Evolutionary conservation across 1,140 invertebrate species (phyloP), one percentile per base, ranked within the genome.

Genomic region (Prorops nasuta): DNA sequence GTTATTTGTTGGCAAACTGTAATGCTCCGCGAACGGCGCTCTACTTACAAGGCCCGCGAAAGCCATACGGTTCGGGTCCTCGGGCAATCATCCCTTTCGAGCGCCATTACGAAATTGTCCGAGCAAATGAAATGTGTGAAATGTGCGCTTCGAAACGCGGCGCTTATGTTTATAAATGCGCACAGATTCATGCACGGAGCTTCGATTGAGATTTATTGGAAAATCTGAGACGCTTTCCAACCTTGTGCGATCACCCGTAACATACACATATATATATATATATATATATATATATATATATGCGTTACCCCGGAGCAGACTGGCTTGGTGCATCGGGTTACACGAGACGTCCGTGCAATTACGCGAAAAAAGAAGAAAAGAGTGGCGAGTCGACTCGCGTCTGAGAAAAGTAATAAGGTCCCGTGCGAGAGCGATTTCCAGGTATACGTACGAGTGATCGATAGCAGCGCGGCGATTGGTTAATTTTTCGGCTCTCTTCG

Each of bases 1-100:
- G 69, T 74, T 74, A 74, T 74, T 74, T 69, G 58, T 66, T 72
- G 70, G 60, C 65, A 61, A 54, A 65, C 66, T 59, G 67, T 74
- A 72, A 74, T 71, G 69, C 66, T 60, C 64, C 60, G 59, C 54
- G 64, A 58, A 63, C 61, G 60, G 58, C 63, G 66, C 58, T 67
- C 67, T 67, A 74, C 71, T 71, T 73, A 65, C 58, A 60, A 58
- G 61, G 63, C 58, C 63, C 56, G 58, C 44, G 59, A 50, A 59
- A 57, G 58, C 55, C 52, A 49, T 47, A 44, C 51, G 34, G 18
- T 47, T 53, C 54, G 42, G 47, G 58, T 63, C 60, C 46, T 53
- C 34, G 58, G 66, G 69, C 70, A 61, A 66, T 67, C 58, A 67
- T 67, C 59, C 58, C 68, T 67, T 62, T 66, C 62, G 55, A 66